phyloP scores from a whole-genome alignment of 1,140 invertebrate genomes.

The Drosophila bocqueti region DNA sequence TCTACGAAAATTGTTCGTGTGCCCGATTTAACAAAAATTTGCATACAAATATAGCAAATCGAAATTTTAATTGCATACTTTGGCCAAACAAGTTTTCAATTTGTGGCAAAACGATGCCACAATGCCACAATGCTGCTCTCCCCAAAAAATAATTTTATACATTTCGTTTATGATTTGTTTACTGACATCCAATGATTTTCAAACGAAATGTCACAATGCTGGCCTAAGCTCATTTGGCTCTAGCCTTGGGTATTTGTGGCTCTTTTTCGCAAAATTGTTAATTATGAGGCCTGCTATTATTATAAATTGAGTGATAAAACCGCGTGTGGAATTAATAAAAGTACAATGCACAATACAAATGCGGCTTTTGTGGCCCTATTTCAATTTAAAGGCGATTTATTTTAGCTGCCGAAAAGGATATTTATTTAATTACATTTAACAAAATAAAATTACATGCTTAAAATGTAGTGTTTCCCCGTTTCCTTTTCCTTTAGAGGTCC shows the following conservation, averaged over 20 bases:
- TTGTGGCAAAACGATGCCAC: conserved; percentile 34
- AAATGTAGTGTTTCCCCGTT: too few species aligned
- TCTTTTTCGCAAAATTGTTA: conserved; percentile 32
- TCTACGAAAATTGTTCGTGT: conserved; percentile 7
- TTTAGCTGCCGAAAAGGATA: not conserved
- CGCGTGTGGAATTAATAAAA: conserved; percentile 40
- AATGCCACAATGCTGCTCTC: not conserved
- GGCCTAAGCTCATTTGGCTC: conserved; percentile 12
- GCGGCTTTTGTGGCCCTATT: conserved; percentile 14
- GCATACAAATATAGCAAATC: conserved; percentile 54
- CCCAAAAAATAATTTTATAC: conserved; percentile 13
- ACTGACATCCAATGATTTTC: conserved; percentile 25
- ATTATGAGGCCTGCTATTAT: conserved; percentile 46
- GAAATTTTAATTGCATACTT: conserved; percentile 55
- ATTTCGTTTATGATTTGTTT: conserved; percentile 42
- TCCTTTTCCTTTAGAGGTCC: not conserved
- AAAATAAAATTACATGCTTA: not conserved
- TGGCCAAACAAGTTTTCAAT: conserved; percentile 57
- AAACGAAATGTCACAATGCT: conserved; percentile 9
- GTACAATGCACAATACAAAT: conserved; percentile 16
- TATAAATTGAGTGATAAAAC: conserved; percentile 61
- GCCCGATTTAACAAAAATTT: conserved; percentile 21
- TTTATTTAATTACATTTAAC: conserved; percentile 1
- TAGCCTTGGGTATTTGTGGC: conserved; percentile 18
- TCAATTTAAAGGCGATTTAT: conserved; percentile 3